These are phyloP conservation scores for Uloborus diversus DNA, from an alignment of 1,140 invertebrate species.

Conservation along the genomic window DNA sequence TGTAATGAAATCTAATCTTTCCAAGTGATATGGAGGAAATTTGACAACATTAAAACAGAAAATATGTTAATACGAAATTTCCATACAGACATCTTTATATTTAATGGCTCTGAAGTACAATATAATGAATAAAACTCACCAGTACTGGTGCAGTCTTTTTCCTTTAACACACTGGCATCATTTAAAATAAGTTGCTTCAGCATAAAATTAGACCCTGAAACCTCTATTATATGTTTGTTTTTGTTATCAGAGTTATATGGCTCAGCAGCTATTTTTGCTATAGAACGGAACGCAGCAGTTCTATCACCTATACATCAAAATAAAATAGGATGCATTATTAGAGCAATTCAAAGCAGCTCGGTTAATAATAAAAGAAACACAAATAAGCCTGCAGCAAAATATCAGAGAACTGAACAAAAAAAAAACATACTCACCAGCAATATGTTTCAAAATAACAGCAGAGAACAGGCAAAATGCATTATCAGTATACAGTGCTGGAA, in stretches of 20 bases:
- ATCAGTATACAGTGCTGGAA: slow-evolving; percentile 64
- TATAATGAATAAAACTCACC: too few relatives aligned
- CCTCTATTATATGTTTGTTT: slow-evolving; percentile 75
- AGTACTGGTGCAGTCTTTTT: not conserved
- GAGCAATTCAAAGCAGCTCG: not conserved
- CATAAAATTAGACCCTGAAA: slow-evolving; percentile 80
- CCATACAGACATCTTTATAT: too few relatives aligned
- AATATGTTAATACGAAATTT: too few relatives aligned
- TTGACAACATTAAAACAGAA: too few relatives aligned
- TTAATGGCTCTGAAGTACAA: too few relatives aligned
- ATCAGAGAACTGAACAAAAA: too few relatives aligned
- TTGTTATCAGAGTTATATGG: slow-evolving; percentile 64
- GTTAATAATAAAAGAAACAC: not conserved
- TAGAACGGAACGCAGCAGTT: slow-evolving; percentile 64
- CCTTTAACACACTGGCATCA: slow-evolving; percentile 68
- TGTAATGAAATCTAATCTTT: too few relatives aligned
- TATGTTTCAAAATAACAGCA: slow-evolving; percentile 75
- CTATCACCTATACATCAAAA: slow-evolving; percentile 21
- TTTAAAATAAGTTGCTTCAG: slow-evolving; percentile 80
- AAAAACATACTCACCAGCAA: slow-evolving; percentile 67
- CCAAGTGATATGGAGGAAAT: too few relatives aligned
- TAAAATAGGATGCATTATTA: not conserved
- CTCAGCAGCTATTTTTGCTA: slow-evolving; percentile 67
- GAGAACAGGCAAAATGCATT: slow-evolving; percentile 76
- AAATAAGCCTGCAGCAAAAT: not conserved